phyloP scores from a whole-genome alignment of 2,797 vertebrate species.

The Pseudochaenichthys georgianus region DNA sequence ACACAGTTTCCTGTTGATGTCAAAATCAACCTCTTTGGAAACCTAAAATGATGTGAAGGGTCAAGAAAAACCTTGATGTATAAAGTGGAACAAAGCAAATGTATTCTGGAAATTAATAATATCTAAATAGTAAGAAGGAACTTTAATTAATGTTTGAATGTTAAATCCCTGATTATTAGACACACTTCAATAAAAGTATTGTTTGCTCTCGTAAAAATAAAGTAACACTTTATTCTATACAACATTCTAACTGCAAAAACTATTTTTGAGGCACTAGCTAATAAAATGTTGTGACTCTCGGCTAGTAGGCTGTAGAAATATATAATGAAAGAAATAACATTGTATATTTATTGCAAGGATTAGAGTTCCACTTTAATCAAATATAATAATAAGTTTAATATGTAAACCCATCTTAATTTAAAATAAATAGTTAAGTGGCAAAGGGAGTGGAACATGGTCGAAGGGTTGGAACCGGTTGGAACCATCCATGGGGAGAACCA shows the following conservation, averaged over 20 bases:
- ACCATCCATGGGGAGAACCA: background rate
- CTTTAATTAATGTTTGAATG: background rate
- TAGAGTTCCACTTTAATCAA: background rate
- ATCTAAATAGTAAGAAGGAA: background rate
- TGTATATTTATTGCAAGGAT: background rate
- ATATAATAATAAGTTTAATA: background rate
- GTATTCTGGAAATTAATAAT: background rate
- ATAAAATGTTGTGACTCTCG: background rate
- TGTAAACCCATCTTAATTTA: background rate
- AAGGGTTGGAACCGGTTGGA: no score
- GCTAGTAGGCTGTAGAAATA: background rate
- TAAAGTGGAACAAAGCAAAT: background rate
- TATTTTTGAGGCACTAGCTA: background rate
- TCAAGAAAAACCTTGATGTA: background rate
- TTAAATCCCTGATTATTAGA: background rate
- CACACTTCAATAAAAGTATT: background rate
- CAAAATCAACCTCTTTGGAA: conserved; percentile 34
- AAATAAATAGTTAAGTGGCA: background rate
- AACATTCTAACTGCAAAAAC: background rate
- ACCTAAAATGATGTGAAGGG: conserved; percentile 10
- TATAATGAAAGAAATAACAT: background rate
- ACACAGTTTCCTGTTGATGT: conserved; percentile 61
- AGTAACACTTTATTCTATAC: background rate
- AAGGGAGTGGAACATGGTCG: background rate
- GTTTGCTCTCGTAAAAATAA: background rate